These are phyloP conservation scores for Calycopis cecrops DNA, from an alignment of 1,140 invertebrate genomes.

Conservation along the genomic window DNA sequence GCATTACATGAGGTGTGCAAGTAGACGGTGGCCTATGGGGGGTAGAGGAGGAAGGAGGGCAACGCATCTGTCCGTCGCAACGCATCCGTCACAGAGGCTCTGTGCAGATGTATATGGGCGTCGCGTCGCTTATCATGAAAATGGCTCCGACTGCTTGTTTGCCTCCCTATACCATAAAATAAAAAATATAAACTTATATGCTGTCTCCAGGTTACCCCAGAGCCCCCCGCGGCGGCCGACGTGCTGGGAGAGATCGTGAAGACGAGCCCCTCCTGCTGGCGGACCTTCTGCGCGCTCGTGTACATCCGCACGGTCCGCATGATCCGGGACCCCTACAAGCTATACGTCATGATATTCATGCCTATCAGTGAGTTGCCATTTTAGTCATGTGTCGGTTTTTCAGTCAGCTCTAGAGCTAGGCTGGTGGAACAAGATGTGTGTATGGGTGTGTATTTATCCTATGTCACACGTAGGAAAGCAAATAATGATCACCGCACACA, in stretches of 20 bases:
- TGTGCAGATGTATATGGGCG: no score
- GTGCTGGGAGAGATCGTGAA: conserved; percentile 56
- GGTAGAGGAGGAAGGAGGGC: neutral
- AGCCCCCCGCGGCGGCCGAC: conserved; percentile 52
- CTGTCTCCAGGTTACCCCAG: conserved; percentile 38
- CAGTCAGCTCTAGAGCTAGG: neutral
- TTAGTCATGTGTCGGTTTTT: neutral
- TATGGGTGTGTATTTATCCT: no score
- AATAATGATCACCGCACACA: no score
- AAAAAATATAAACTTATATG: no score
- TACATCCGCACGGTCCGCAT: conserved; percentile 74
- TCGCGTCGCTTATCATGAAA: no score
- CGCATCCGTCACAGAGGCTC: no score
- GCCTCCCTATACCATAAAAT: no score
- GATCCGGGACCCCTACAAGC: conserved; percentile 76
- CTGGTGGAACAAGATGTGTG: no score
- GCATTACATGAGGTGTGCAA: neutral
- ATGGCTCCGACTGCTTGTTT: no score
- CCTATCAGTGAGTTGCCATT: conserved; percentile 72
- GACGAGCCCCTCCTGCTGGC: conserved; percentile 54
- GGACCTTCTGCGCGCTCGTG: conserved; percentile 72
- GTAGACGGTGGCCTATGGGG: neutral
- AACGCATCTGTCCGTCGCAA: no score
- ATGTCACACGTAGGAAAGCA: no score
- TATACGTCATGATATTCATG: conserved; percentile 78